Base-by-base conservation (phyloP, 2,797 vertebrate genomes). In the Manis pentadactyla region DNA sequence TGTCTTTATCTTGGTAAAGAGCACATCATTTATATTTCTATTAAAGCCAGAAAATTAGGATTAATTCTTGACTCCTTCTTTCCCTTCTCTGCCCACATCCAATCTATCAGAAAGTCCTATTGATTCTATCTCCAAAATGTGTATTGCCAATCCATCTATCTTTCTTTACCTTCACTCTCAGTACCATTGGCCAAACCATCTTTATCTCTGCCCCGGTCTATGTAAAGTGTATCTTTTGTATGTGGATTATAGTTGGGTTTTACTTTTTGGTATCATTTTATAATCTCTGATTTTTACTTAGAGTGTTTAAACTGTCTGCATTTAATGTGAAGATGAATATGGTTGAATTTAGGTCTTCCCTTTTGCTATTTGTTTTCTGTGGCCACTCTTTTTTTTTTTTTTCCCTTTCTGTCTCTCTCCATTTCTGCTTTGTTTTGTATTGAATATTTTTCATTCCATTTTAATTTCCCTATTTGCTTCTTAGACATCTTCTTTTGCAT, bases 1-100 rank as follows among this genome's bases (percentile, higher is more conserved):
- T 95, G 51, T 89, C 88, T 96, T 92, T 71, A 34, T 83, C 53
- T 94, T 39, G 27, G 23, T 89, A 86, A 89, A 64, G 42, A 92
- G 5, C 19, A 66, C 0, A n/a, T 92, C 27, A 86, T 95, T 93
- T 92, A 82, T 92, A 66, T 92, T 92, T 96, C 69, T 81, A 85
- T 95, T 69, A 89, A 97, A 89, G 23, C 69, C 68, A 82, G 84
- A 89, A 83, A n/a, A 25, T 91, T 57, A 68, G 57, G 83, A 92
- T 86, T 61, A 89, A 90, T 68, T 83, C 53, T 63, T 90, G 8
- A 78, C 57, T 93, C 51, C 57, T 77, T 23, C 68, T 75, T 93
- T 82, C 11, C 19, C n/a, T 25, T 49, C 19, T 86, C 27, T 95
- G 39, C 27, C 14, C 27, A 31, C 49, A 82, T 55, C 51, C 39